phyloP scores from a whole-genome alignment of 2,113 vertebrate genomes.

The Crotophaga sulcirostris region DNA sequence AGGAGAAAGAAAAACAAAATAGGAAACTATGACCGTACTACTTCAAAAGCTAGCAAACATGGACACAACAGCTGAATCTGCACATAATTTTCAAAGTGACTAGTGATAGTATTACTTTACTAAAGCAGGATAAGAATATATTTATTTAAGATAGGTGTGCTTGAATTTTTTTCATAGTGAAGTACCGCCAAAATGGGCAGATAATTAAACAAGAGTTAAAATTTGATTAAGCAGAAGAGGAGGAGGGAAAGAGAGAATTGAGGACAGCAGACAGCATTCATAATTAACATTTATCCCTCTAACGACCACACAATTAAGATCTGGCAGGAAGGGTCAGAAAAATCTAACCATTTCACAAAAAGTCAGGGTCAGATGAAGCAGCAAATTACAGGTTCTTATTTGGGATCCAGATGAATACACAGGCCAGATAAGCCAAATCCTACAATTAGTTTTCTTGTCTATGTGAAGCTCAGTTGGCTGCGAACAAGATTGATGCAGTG shows the following conservation, averaged over 20 bases:
- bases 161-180: background rate
- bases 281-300: slow-evolving; percentile 34
- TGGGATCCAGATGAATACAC: background rate
- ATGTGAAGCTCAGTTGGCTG: background rate
- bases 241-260: background rate
- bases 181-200: background rate
- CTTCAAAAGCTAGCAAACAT: background rate
- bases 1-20: background rate
- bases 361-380: slow-evolving; percentile 4
- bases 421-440: background rate
- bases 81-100: background rate
- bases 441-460: background rate
- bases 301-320: slow-evolving; percentile 17
- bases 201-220: slow-evolving; percentile 30
- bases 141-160: background rate
- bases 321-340: slow-evolving; percentile 2
- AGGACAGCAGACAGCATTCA: background rate
- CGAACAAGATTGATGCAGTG: slow-evolving; percentile 10
- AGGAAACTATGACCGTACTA: background rate
- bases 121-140: background rate
- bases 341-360: background rate
- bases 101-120: background rate
- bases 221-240: slow-evolving; percentile 32
- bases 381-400: background rate
- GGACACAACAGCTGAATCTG: background rate